Conservation (phyloP, 2,113 vertebrate genomes). For the Gymnocephalus cernua region DNA sequence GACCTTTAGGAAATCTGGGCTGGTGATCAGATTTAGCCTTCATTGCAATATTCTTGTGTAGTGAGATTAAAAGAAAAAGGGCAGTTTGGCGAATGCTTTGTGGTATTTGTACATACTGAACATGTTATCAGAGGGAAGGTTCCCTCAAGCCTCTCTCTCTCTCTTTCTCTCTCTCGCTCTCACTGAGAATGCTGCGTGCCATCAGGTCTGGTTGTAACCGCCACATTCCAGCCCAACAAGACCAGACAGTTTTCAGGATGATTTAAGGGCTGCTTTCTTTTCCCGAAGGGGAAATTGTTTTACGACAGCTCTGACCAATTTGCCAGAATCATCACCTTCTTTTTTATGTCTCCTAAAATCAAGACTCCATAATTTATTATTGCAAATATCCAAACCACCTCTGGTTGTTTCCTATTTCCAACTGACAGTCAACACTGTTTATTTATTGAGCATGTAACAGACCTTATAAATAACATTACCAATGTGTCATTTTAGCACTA, state of each 20-base stretch:
- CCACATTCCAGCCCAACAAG: slow-evolving; percentile 77
- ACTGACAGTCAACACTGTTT: not conserved
- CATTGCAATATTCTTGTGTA: slow-evolving; percentile 88
- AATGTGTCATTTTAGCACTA: not conserved
- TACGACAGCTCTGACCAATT: slow-evolving; percentile 60
- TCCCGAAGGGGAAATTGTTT: slow-evolving; percentile 63
- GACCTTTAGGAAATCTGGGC: slow-evolving; percentile 92
- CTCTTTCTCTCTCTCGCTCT: not conserved
- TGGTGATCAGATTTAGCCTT: slow-evolving; percentile 88
- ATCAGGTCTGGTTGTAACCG: slow-evolving; percentile 62
- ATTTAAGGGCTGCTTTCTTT: slow-evolving; percentile 68
- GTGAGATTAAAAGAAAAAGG: slow-evolving; percentile 86
- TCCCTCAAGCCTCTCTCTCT: slow-evolving; percentile 27
- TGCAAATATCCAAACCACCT: not conserved
- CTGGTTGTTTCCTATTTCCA: not conserved
- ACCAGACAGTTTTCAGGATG: slow-evolving; percentile 70
- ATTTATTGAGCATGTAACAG: not conserved
- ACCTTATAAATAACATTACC: not conserved
- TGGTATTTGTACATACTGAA: slow-evolving; percentile 76
- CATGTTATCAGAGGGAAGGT: slow-evolving; percentile 57
- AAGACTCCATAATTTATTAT: not conserved
- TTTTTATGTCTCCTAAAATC: slow-evolving; percentile 6
- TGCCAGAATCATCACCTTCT: slow-evolving; percentile 47
- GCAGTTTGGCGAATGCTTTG: slow-evolving; percentile 67
- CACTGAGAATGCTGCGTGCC: slow-evolving; percentile 38